Percentiles rank a stretch among this genome's conserved stretches.
These are phyloP conservation scores for Pelodiscus sinensis DNA, from an alignment of 2,113 vertebrate species.

Conservation along the genomic window DNA sequence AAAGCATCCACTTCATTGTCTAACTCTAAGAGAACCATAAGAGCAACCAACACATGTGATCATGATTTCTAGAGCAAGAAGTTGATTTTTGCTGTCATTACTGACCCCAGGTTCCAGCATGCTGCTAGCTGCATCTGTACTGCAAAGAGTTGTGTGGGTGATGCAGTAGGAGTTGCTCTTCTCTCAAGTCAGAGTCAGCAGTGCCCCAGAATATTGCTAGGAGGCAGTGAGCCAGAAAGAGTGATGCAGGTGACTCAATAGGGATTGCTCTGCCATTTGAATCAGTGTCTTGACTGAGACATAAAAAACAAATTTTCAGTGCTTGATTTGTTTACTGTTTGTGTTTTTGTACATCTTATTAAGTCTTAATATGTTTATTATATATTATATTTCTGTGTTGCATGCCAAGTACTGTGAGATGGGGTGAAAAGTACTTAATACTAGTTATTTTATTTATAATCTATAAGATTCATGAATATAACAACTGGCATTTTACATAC, in stretches of 20 bases:
- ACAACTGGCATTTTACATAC: not conserved
- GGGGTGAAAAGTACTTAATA: not conserved
- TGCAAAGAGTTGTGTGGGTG: not conserved
- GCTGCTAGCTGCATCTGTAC: not conserved
- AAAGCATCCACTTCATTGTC: not conserved
- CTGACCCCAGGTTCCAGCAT: constrained; percentile 20
- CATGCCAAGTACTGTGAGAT: constrained; percentile 7
- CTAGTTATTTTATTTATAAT: too few relatives aligned
- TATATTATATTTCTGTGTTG: constrained; percentile 29
- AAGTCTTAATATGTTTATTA: constrained; percentile 51
- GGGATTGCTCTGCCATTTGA: constrained; percentile 44
- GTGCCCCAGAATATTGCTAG: not conserved
- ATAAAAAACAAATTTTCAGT: constrained; percentile 53
- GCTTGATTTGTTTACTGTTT: constrained; percentile 45
- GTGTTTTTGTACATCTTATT: constrained; percentile 41
- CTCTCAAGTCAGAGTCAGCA: not conserved
- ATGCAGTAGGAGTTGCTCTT: constrained; percentile 8
- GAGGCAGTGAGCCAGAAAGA: not conserved
- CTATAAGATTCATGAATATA: not conserved
- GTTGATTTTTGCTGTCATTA: not conserved
- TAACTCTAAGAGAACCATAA: not conserved
- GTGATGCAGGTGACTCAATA: constrained; percentile 41
- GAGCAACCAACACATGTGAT: not conserved
- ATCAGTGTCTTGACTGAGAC: not conserved
- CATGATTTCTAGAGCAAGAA: not conserved